A percentile compares a stretch with the other conserved stretches of the same genome.
These are phyloP conservation scores for Thunnus albacares DNA, from an alignment of 2,797 vertebrate species.

Conservation along the genomic window DNA sequence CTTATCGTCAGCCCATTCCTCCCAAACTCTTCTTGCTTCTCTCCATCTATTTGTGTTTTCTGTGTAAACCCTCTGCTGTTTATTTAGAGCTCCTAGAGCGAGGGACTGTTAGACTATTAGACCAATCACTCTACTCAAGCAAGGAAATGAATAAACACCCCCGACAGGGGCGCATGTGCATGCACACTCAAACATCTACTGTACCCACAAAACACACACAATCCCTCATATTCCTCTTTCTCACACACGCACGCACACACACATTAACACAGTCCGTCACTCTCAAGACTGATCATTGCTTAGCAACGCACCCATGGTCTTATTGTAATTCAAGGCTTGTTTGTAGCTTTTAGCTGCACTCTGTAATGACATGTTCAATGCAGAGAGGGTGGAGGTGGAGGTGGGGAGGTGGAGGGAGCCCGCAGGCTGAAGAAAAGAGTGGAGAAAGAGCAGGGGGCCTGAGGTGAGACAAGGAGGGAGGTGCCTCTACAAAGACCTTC, in stretches of 20 bases:
- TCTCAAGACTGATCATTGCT: slow-evolving; percentile 86
- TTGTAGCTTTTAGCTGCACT: slow-evolving; percentile 90
- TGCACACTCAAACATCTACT: slow-evolving; percentile 43
- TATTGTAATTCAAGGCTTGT: slow-evolving; percentile 92
- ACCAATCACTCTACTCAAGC: slow-evolving; percentile 64
- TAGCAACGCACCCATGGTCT: slow-evolving; percentile 90
- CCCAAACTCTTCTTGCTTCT: slow-evolving; percentile 20
- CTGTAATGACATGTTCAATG: slow-evolving; percentile 91
- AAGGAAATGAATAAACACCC: slow-evolving; percentile 52
- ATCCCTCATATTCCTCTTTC: slow-evolving; percentile 27
- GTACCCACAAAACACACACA: slow-evolving; percentile 27
- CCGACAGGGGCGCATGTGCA: slow-evolving; percentile 26
- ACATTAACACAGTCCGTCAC: slow-evolving; percentile 54
- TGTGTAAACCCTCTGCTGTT: slow-evolving; percentile 48
- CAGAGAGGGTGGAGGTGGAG: slow-evolving; percentile 75
- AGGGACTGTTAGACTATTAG: slow-evolving; percentile 55
- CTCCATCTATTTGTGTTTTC: slow-evolving; percentile 44
- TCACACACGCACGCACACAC: slow-evolving; percentile 7
- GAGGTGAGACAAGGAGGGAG: slow-evolving; percentile 68
- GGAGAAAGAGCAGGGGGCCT: slow-evolving; percentile 55
- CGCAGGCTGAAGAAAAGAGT: slow-evolving; percentile 46
- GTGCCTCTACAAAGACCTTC: slow-evolving; percentile 48
- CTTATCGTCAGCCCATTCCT: slow-evolving; percentile 33
- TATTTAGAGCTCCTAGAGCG: slow-evolving; percentile 51
- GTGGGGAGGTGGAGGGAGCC: slow-evolving; percentile 6